phyloP scores from a whole-genome alignment of 2,113 vertebrate species.

The Apteryx owenii region DNA sequence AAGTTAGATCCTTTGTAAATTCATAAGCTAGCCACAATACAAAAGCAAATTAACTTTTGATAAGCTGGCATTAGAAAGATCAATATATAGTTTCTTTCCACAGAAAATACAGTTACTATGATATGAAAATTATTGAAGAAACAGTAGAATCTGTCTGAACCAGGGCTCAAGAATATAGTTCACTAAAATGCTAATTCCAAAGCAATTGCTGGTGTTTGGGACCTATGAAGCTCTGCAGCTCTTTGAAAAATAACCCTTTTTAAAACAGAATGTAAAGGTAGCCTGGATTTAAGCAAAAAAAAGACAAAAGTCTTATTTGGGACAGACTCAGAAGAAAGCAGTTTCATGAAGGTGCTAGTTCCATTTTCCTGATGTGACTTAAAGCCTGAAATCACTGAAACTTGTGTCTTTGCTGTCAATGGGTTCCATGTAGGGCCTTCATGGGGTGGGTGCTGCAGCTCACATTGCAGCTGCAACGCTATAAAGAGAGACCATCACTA shows the following conservation, averaged over 20 bases:
- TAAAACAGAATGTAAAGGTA: neutral
- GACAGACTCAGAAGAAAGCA: neutral
- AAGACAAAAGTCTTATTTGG: neutral
- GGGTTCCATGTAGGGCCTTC: neutral
- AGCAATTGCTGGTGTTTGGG: neutral
- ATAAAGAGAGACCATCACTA: neutral
- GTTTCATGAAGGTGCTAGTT: neutral
- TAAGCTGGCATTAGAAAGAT: neutral
- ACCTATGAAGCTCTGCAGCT: neutral
- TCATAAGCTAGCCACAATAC: neutral
- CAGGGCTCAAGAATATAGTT: neutral
- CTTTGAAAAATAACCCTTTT: neutral
- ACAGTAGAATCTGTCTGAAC: neutral
- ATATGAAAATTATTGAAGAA: neutral
- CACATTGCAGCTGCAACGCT: neutral
- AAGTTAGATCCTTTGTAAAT: neutral
- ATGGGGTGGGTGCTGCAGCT: neutral
- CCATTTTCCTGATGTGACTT: neutral
- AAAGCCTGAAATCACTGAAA: neutral
- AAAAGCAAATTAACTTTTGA: neutral
- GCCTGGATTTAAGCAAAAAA: neutral
- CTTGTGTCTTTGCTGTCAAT: neutral
- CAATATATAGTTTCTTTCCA: neutral
- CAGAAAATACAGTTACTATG: neutral
- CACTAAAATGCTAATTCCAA: neutral